Base-by-base conservation (phyloP, 1,140 invertebrate genomes). In the Globodera rostochiensis region DNA sequence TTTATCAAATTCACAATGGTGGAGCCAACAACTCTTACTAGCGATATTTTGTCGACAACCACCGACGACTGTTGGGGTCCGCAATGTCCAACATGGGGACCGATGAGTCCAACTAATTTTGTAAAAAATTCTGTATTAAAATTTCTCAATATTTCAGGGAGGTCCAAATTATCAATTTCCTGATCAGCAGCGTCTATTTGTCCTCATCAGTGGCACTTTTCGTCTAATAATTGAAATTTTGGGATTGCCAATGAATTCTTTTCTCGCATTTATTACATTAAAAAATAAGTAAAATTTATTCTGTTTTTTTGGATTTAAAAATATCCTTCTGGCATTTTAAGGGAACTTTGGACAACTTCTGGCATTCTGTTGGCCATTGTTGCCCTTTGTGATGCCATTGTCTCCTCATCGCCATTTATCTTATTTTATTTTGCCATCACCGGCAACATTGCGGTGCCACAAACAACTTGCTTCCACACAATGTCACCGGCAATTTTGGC, bases 401-500 rank as follows among this genome's bases (percentile, higher is more conserved):
- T 45, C 4, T 69, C n/a, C 9, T 8, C 19, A 21, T 11, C 8
- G n/a, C 67, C 67, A 21, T 69, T 69, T 8, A 21, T 69, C 19
- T 21, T 5, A 21, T 69, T 69, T 45, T 69, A 15, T 15, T 21
- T 21, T 45, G 67, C 6, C n/a, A 45, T 69, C 67, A 69, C 36
- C 4, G 67, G 67, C n/a, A 69, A 69, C 67, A 69, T 45, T 45
- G n/a, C 7, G 8, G 67, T 69, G 67, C 67, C 67, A 21, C 36
- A 69, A 69, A 69, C 67, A 69, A 69, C 67, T 1, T 69, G 67
- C 36, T 69, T 69, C 4, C 36, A 69, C 19, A 15, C 67, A 7
- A 69, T 69, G 67, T 21, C n/a, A 8, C 67, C 67, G n/a, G 67
- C 67, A 69, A 69, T 69, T 45, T 7, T 69, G n/a, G 67, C 67